Evolutionary conservation across 1,140 invertebrate genomes (phyloP).

Genomic region (Oryzaephilus surinamensis): DNA sequence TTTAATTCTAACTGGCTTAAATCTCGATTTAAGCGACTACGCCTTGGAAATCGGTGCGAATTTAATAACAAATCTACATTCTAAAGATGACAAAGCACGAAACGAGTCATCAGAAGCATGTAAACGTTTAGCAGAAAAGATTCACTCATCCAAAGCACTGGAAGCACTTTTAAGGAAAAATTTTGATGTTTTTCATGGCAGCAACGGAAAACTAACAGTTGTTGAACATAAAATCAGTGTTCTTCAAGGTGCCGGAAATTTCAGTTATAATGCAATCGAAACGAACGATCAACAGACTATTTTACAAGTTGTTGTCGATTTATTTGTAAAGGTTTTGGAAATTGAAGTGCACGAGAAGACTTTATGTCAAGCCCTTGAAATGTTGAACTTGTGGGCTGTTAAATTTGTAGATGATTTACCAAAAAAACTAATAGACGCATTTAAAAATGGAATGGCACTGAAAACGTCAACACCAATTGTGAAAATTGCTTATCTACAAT

Average conservation of each 20-base stretch:
- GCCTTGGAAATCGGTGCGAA: constrained; percentile 72
- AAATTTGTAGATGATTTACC: constrained; percentile 59
- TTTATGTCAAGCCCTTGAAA: constrained; percentile 66
- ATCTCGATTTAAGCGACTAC: constrained; percentile 70
- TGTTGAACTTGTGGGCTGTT: constrained; percentile 67
- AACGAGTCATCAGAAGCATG: constrained; percentile 59
- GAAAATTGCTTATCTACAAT: constrained; percentile 65
- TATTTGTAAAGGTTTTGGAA: constrained; percentile 72
- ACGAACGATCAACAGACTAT: constrained; percentile 48
- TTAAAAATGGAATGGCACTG: constrained; percentile 65
- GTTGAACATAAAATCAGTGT: constrained; percentile 80
- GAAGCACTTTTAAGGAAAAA: constrained; percentile 58
- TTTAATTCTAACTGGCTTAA: constrained; percentile 57
- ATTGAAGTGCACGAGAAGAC: constrained; percentile 89
- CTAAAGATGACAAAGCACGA: constrained; percentile 70
- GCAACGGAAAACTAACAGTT: constrained; percentile 84
- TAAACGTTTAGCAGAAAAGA: constrained; percentile 58
- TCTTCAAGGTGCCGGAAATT: constrained; percentile 72
- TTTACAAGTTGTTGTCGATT: constrained; percentile 48
- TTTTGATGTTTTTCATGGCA: constrained; percentile 79
- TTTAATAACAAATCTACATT: constrained; percentile 67
- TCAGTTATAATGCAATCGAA: constrained; percentile 61
- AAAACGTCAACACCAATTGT: constrained; percentile 72
- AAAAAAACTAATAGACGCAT: constrained; percentile 58
- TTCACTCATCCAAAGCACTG: constrained; percentile 56